Evolutionary conservation across 2,888 invertebrate genomes (phyloP).

Genomic region (Tuta absoluta): DNA sequence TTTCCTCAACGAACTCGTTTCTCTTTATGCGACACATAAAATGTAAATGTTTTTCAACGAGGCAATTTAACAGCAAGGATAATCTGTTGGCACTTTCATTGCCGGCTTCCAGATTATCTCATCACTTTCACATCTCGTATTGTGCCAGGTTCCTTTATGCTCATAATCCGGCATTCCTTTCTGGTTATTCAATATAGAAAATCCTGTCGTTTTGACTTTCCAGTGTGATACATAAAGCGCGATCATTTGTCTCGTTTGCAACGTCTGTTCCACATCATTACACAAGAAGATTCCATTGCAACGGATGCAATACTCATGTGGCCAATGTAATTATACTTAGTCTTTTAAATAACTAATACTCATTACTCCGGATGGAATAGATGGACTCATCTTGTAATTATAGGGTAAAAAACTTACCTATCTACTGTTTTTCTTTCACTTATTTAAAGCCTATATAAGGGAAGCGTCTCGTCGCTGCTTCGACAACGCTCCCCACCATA

Average conservation of each 20-base stretch:
- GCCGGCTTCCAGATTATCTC: slow-evolving; percentile 31
- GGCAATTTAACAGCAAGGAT: slow-evolving; percentile 41
- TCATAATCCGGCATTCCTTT: slow-evolving; percentile 26
- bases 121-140: slow-evolving; percentile 28
- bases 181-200: slow-evolving; percentile 18
- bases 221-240: slow-evolving; percentile 16
- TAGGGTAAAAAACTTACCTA: too few relatives aligned
- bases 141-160: slow-evolving; percentile 17
- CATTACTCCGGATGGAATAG: neutral
- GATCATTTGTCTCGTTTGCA: slow-evolving; percentile 13
- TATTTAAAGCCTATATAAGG: too few relatives aligned
- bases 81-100: slow-evolving; percentile 52
- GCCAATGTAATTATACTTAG: neutral
- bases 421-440: too few relatives aligned
- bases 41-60: slow-evolving; percentile 3
- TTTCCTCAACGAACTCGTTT: slow-evolving; percentile 5
- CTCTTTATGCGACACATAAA: slow-evolving; percentile 9
- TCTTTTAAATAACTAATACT: neutral
- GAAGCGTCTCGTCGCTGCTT: too few relatives aligned
- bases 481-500: too few relatives aligned
- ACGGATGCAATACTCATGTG: slow-evolving; percentile 6
- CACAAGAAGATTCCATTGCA: neutral
- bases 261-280: slow-evolving; percentile 8
- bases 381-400: too few relatives aligned
- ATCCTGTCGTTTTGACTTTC: slow-evolving; percentile 18